These are phyloP conservation scores for Elmis aenea DNA, from an alignment of 2,888 invertebrate genomes.

Conservation along the genomic window DNA sequence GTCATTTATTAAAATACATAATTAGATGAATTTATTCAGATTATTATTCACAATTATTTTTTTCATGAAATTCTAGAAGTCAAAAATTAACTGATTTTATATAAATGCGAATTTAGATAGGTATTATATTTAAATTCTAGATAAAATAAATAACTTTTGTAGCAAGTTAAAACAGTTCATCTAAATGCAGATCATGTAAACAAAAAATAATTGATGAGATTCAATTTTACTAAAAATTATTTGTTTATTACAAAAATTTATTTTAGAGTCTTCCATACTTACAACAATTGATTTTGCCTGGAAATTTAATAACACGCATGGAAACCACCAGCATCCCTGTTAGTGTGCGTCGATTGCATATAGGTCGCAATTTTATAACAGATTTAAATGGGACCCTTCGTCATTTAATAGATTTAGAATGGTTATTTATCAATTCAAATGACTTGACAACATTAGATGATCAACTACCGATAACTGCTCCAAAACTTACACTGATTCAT, in stretches of 20 bases:
- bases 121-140: too few species aligned
- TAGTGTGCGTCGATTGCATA: conserved; percentile 63
- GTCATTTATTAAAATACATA: too few species aligned
- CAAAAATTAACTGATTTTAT: too few species aligned
- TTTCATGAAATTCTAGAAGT: too few species aligned
- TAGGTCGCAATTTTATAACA: conserved; percentile 69
- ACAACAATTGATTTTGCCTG: conserved; percentile 67
- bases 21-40: too few species aligned
- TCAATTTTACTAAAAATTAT: too few species aligned
- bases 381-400: conserved; percentile 73
- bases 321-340: conserved; percentile 68
- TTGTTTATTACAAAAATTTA: background rate
- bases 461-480: conserved; percentile 65
- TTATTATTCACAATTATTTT: too few species aligned
- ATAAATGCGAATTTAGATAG: too few species aligned
- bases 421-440: conserved; percentile 76
- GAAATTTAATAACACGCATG: conserved; percentile 68
- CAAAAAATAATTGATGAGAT: too few species aligned
- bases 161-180: too few species aligned
- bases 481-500: conserved; percentile 64
- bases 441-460: conserved; percentile 68
- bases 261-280: conserved; percentile 57
- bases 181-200: too few species aligned
- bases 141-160: too few species aligned
- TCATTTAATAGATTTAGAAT: conserved; percentile 66